Conservation (phyloP, 2,888 invertebrate genomes). For the Nymphalis polychloros region DNA sequence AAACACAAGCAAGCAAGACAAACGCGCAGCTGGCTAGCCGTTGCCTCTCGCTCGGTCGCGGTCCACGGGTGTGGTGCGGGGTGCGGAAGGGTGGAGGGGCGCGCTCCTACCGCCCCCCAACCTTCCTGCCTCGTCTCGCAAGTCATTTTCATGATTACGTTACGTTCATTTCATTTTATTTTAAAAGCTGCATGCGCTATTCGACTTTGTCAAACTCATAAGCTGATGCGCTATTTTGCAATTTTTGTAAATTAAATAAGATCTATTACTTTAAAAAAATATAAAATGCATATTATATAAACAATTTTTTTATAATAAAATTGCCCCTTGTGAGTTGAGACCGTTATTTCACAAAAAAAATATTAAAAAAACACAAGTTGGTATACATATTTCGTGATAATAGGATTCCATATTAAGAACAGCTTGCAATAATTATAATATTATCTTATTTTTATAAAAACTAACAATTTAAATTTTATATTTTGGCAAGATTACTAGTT, state of each 20-base stretch:
- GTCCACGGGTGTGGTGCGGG: slow-evolving; percentile 59
- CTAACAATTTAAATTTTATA: no score
- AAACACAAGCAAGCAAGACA: slow-evolving; percentile 67
- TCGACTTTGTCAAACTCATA: slow-evolving; percentile 32
- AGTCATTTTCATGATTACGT: slow-evolving; percentile 69
- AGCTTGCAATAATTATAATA: no score
- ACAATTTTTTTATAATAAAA: no score
- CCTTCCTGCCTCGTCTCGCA: slow-evolving; percentile 68
- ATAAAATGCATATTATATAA: no score
- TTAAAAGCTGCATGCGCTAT: slow-evolving; percentile 49
- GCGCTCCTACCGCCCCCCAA: slow-evolving; percentile 62
- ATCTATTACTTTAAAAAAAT: neutral
- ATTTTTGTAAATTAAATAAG: neutral
- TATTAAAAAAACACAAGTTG: no score
- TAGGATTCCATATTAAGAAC: no score
- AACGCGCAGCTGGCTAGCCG: slow-evolving; percentile 67
- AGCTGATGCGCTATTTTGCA: slow-evolving; percentile 8
- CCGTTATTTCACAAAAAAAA: no score
- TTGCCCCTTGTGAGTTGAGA: no score
- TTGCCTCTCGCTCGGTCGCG: slow-evolving; percentile 74
- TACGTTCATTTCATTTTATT: slow-evolving; percentile 71
- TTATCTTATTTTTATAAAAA: no score
- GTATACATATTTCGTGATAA: no score
- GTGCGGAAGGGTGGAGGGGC: slow-evolving; percentile 55
- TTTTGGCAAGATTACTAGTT: no score